Evolutionary conservation across 2,888 invertebrate genomes (phyloP).

Genomic region (Hydroisotoma schaefferi): DNA sequence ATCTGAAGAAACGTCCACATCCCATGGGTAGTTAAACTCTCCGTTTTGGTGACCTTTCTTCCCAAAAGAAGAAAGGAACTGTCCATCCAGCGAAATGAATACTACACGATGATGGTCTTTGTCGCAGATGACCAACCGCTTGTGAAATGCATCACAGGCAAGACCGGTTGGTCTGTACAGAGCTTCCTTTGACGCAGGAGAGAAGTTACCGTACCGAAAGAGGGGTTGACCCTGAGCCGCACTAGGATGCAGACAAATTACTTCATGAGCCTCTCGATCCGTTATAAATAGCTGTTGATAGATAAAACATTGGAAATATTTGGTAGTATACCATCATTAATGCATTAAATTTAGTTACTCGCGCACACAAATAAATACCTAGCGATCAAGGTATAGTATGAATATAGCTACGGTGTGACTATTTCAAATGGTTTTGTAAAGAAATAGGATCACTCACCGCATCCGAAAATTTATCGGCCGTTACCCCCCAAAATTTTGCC

Average conservation of each 20-base stretch:
- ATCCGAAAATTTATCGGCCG: background rate
- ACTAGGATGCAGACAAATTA: slow-evolving; percentile 6
- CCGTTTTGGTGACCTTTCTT: background rate
- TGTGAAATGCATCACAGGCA: slow-evolving; percentile 12
- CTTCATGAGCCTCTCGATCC: slow-evolving; percentile 19
- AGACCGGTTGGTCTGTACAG: slow-evolving; percentile 28
- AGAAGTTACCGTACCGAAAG: background rate
- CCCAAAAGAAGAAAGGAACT: slow-evolving; percentile 25
- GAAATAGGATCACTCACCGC: background rate
- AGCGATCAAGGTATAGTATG: no score
- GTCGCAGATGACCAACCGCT: slow-evolving; percentile 23
- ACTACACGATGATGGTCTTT: slow-evolving; percentile 31
- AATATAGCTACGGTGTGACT: no score
- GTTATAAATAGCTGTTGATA: slow-evolving; percentile 16
- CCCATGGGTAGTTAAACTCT: slow-evolving; percentile 44
- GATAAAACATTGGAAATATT: slow-evolving; percentile 1
- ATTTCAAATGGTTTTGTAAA: no score
- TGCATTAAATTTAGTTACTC: no score
- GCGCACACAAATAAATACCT: no score
- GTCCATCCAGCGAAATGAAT: slow-evolving; percentile 18
- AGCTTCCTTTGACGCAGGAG: background rate
- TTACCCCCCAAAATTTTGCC: background rate
- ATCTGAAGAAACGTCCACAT: slow-evolving; percentile 28
- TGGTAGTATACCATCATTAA: no score
- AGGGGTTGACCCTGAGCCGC: slow-evolving; percentile 2